These are phyloP conservation scores for Eptesicus fuscus DNA, from an alignment of 2,113 vertebrate species.

Conservation along the genomic window DNA sequence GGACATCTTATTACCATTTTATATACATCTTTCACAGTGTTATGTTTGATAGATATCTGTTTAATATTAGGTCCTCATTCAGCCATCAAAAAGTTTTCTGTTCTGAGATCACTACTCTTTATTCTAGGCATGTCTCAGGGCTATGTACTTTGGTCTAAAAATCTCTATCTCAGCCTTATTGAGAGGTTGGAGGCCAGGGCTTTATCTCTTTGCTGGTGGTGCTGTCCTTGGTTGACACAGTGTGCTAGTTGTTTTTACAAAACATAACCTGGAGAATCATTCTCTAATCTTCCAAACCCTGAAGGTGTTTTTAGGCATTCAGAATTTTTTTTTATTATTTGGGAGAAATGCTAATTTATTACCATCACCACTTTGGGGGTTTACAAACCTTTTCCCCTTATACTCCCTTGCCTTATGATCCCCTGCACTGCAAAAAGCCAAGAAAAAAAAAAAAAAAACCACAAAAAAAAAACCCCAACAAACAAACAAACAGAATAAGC, in stretches of 20 bases:
- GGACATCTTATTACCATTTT: slow-evolving; percentile 61
- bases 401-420: neutral
- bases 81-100: slow-evolving; percentile 53
- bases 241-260: slow-evolving; percentile 29
- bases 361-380: neutral
- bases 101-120: slow-evolving; percentile 51
- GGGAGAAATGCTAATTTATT: slow-evolving; percentile 2
- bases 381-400: neutral
- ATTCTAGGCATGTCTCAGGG: slow-evolving; percentile 60
- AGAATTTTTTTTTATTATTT: slow-evolving; percentile 29
- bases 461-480: too few species aligned
- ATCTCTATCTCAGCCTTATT: slow-evolving; percentile 44
- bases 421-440: neutral
- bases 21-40: slow-evolving; percentile 41
- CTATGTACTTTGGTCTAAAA: slow-evolving; percentile 47
- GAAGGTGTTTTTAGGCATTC: slow-evolving; percentile 10
- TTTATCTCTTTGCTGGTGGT: slow-evolving; percentile 29
- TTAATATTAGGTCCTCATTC: slow-evolving; percentile 66
- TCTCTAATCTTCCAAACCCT: neutral
- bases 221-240: neutral
- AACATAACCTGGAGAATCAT: neutral
- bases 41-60: slow-evolving; percentile 62
- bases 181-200: slow-evolving; percentile 54
- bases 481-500: neutral
- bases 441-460: neutral